These are phyloP conservation scores for Forpus xanthops DNA, from an alignment of 2,797 vertebrate species.

Conservation along the genomic window DNA sequence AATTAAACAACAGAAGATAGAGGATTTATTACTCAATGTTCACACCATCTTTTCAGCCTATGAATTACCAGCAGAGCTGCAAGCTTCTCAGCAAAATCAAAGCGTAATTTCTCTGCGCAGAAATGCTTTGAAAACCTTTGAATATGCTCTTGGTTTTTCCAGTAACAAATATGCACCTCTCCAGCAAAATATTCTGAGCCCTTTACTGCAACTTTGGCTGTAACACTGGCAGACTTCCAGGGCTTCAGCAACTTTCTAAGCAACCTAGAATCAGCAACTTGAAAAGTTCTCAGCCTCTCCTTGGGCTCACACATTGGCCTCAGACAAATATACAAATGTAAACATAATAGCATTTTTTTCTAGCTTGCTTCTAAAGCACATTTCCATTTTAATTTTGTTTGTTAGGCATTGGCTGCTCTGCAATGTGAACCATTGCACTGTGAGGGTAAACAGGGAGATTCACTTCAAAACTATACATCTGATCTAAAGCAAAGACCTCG, in stretches of 20 bases:
- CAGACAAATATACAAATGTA: background rate
- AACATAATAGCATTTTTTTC: conserved; percentile 12
- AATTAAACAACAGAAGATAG: conserved; percentile 4
- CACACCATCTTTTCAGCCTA: background rate
- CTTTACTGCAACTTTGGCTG: background rate
- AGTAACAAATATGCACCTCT: background rate
- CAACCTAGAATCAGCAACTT: background rate
- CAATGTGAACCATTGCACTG: background rate
- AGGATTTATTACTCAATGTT: background rate
- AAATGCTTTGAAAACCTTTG: background rate
- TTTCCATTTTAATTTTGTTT: background rate
- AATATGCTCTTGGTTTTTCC: background rate
- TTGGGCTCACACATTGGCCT: background rate
- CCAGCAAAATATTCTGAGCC: conserved; percentile 4
- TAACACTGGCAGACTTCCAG: background rate
- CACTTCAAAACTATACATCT: background rate
- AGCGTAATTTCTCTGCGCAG: background rate
- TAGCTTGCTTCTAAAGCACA: background rate
- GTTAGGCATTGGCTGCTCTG: background rate
- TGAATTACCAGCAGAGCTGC: conserved; percentile 5
- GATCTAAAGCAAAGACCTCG: background rate
- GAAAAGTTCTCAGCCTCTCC: background rate
- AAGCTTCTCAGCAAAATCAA: conserved; percentile 11
- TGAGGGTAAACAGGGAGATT: background rate
- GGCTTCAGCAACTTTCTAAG: background rate